A percentile compares a stretch with the other conserved stretches of the same genome.
These are phyloP conservation scores for Mesocricetus auratus DNA, from an alignment of 2,113 vertebrate genomes.

Conservation along the genomic window DNA sequence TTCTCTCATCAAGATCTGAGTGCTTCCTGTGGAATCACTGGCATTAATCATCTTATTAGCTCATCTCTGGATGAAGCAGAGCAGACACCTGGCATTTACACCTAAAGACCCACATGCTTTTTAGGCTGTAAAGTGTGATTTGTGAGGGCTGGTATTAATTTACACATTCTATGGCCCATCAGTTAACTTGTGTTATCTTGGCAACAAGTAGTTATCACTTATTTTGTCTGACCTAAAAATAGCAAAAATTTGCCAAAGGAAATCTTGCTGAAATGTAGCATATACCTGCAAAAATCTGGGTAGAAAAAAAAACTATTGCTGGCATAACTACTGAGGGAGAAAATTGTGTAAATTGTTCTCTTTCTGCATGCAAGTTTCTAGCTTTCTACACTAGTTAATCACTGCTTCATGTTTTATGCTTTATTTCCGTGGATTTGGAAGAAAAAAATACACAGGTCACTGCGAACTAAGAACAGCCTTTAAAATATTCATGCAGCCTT, in stretches of 20 bases:
- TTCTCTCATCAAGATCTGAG: conserved; percentile 73
- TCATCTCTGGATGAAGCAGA: conserved; percentile 65
- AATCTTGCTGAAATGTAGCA: conserved; percentile 46
- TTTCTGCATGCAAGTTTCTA: conserved; percentile 32
- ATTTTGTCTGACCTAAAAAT: conserved; percentile 62
- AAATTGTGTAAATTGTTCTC: conserved; percentile 21
- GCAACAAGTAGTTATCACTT: conserved; percentile 63
- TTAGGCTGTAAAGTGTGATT: conserved; percentile 47
- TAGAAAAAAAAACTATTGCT: conserved; percentile 33
- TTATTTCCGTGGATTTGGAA: conserved; percentile 58
- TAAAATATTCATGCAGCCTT: conserved; percentile 70
- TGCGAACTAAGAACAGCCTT: conserved; percentile 56
- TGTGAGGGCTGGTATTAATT: conserved; percentile 53
- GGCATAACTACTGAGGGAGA: conserved; percentile 18
- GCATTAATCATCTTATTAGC: conserved; percentile 71
- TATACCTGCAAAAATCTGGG: conserved; percentile 18
- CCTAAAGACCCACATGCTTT: conserved; percentile 26
- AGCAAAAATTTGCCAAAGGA: conserved; percentile 48
- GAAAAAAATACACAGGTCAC: conserved; percentile 46
- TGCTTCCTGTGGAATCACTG: conserved; percentile 58
- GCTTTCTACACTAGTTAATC: conserved; percentile 47
- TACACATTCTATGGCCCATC: conserved; percentile 54
- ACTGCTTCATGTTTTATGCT: conserved; percentile 64
- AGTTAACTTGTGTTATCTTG: conserved; percentile 62
- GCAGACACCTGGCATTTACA: conserved; percentile 68